Conservation (phyloP, 2,888 invertebrate species). For the Amblyjoppa proteus region DNA sequence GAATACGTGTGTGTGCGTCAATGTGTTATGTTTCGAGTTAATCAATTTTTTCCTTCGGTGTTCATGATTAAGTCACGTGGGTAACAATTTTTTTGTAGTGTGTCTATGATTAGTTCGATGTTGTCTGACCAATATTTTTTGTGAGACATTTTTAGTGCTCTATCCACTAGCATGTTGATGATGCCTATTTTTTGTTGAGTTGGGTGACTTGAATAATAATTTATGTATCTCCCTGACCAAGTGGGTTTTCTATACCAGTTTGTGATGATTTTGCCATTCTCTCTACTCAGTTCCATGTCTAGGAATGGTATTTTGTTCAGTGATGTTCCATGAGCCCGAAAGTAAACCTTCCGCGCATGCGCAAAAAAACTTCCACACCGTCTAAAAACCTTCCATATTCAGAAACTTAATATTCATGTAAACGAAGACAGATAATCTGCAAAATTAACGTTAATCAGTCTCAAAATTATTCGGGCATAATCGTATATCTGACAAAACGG, state of each 20-base stretch:
- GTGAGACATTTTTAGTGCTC: constrained; percentile 3
- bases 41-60: too few relatives aligned
- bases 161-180: constrained; percentile 9
- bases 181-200: constrained; percentile 20
- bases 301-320: not conserved
- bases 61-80: not conserved
- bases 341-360: too few relatives aligned
- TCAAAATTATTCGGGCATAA: too few relatives aligned
- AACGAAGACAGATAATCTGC: too few relatives aligned
- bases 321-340: too few relatives aligned
- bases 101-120: constrained; percentile 17
- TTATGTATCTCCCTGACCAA: constrained; percentile 29
- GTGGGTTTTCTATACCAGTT: constrained; percentile 53
- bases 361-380: too few relatives aligned
- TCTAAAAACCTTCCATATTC: too few relatives aligned
- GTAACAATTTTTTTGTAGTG: not conserved
- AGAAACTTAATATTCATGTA: too few relatives aligned
- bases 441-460: too few relatives aligned
- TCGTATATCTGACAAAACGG: too few relatives aligned
- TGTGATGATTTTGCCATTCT: not conserved
- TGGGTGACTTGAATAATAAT: constrained; percentile 40
- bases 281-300: not conserved
- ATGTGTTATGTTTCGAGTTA: too few relatives aligned
- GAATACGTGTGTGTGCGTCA: too few relatives aligned
- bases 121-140: not conserved